Evolutionary conservation across 1,140 invertebrate species (phyloP).

Genomic region (Eurytemora carolleeae): DNA sequence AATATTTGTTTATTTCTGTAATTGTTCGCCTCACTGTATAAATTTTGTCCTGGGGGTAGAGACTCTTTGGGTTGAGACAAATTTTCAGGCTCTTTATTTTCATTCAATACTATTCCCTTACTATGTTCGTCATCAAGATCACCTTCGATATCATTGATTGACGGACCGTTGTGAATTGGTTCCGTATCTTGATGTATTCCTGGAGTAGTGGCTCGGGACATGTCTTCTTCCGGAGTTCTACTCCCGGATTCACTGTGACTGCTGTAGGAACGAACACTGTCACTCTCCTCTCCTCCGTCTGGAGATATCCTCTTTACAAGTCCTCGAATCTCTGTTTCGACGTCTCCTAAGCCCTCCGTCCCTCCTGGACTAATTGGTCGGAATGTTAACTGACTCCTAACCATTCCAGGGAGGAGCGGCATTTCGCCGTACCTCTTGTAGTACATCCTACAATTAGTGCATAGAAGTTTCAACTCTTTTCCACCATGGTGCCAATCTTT

Average conservation of each 20-base stretch:
- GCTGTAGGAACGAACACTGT: not conserved
- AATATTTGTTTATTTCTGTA: too few species aligned
- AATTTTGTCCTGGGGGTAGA: too few species aligned
- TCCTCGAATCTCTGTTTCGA: not conserved
- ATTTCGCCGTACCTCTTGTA: constrained; percentile 64
- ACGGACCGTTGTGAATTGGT: not conserved
- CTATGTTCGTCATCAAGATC: not conserved
- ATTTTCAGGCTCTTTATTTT: not conserved
- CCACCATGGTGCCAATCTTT: constrained; percentile 54
- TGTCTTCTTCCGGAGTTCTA: not conserved
- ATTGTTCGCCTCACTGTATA: not conserved
- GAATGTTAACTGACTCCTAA: constrained; percentile 3
- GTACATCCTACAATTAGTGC: constrained; percentile 56
- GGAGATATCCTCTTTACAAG: not conserved
- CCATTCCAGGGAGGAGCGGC: constrained; percentile 27
- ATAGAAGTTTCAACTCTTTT: constrained; percentile 51
- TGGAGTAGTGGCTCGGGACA: not conserved
- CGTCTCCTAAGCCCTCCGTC: constrained; percentile 15
- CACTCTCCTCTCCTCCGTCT: not conserved
- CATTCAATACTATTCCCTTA: not conserved
- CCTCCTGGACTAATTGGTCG: constrained; percentile 14
- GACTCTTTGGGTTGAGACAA: not conserved
- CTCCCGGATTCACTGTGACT: not conserved
- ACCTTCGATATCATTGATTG: not conserved
- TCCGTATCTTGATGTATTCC: not conserved